Evolutionary conservation across 2,888 invertebrate species (phyloP), one percentile per base, ranked within the genome.

Genomic region (Drosophila tanythrix): DNA sequence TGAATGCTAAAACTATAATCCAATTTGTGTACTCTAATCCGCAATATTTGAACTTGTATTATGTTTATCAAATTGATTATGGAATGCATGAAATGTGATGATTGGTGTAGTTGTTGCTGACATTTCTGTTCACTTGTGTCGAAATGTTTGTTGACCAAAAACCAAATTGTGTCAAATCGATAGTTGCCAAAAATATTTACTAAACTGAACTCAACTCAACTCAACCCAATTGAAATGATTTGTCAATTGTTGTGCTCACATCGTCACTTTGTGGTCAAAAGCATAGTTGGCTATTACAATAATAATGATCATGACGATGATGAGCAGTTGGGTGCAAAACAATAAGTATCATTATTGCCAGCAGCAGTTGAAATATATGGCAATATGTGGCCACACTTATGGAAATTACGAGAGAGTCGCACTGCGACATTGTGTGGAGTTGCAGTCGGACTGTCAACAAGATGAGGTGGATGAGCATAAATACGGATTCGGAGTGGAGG

Each of bases 141-240:
- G 70, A 72, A 83, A 87, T 87, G 85, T 71, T 82, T 80, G 40
- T 56, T 68, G 70, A 68, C 56, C 63, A 69, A 53, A 78, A 69
- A 66, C 58, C 63, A 61, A 88, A 88, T 81, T 88, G 88, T 88
- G 84, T 81, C 84, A 81, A 84, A 88, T 84, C 84, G 88, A 83
- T 88, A 88, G 82, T 82, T 83, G 80, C 56, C 72, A 70, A 79
- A 74, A 77, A 61, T 67, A 73, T 51, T 51, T 58, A 43, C 59
- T 33, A n/a, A 33, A 50, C 43, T 56, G 2, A 33, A 53, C 25
- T 18, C 25, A 55, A 38, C 25, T 21, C 11, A 31, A 50, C 50
- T 33, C 43, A 21, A 25, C 56, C 55, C 29, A 38, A 65, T 29
- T 29, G 8, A 40, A 50, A 18, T 53, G 21, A 51, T 57, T 40